phyloP scores from a whole-genome alignment of 2,888 invertebrate species.

The Nycteola revayana region DNA sequence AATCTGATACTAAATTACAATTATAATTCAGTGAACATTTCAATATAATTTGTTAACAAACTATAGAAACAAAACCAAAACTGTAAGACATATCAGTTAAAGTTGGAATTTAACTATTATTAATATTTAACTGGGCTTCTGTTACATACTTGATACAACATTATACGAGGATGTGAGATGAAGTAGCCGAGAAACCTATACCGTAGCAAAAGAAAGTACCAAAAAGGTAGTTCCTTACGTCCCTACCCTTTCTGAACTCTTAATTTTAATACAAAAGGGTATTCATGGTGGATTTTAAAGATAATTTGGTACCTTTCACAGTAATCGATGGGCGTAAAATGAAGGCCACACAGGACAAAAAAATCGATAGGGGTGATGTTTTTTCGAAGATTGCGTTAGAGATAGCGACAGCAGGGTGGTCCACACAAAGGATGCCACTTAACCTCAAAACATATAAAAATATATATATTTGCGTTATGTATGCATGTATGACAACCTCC shows the following conservation, averaged over 20 bases:
- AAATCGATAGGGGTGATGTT: slow-evolving; percentile 64
- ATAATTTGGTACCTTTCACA: slow-evolving; percentile 37
- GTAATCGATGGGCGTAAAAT: slow-evolving; percentile 57
- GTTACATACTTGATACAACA: too few species aligned
- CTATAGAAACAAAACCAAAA: too few species aligned
- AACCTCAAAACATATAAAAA: too few species aligned
- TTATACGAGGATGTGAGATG: too few species aligned
- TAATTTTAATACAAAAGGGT: slow-evolving; percentile 22
- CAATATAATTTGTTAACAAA: too few species aligned
- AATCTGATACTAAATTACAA: too few species aligned
- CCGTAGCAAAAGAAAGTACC: slow-evolving; percentile 2
- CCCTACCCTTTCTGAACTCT: slow-evolving; percentile 9
- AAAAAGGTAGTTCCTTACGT: slow-evolving; percentile 3
- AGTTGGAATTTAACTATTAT: too few species aligned
- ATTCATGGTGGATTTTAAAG: slow-evolving; percentile 20
- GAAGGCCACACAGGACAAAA: slow-evolving; percentile 72
- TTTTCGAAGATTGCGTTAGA: slow-evolving; percentile 63
- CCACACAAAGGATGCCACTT: slow-evolving; percentile 41
- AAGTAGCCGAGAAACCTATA: neutral
- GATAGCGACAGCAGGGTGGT: slow-evolving; percentile 68
- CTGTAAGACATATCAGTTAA: too few species aligned
- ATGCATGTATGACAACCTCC: too few species aligned
- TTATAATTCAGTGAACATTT: too few species aligned
- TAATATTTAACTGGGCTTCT: too few species aligned
- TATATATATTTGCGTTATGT: too few species aligned